Evolutionary conservation across 2,797 vertebrate genomes (phyloP).

Genomic region (Yasuhikotakia modesta): DNA sequence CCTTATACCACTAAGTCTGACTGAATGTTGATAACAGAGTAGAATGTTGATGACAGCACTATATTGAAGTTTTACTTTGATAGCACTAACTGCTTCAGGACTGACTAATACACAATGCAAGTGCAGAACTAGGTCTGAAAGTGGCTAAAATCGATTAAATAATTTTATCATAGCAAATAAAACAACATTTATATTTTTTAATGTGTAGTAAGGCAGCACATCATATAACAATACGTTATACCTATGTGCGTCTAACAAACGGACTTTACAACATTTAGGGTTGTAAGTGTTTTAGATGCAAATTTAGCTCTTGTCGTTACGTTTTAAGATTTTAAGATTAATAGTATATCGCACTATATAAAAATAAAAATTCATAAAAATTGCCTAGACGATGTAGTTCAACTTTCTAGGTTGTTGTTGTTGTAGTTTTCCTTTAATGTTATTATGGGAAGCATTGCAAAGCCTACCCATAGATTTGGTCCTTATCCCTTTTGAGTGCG

Average conservation of each 20-base stretch:
- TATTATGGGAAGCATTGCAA: background rate
- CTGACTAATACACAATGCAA: background rate
- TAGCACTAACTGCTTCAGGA: background rate
- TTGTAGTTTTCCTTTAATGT: background rate
- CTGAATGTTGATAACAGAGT: background rate
- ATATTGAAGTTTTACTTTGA: background rate
- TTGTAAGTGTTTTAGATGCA: no score
- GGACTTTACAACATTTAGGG: no score
- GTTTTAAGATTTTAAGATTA: no score
- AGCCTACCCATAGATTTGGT: constrained; percentile 92
- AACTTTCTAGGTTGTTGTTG: no score
- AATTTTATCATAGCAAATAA: background rate
- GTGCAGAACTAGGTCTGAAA: background rate
- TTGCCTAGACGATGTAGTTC: no score
- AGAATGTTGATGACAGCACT: background rate
- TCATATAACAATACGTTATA: background rate
- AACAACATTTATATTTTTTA: background rate
- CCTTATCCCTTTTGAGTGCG: constrained; percentile 92
- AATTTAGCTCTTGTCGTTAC: no score
- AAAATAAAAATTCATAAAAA: background rate
- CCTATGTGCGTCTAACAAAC: no score
- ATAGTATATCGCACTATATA: background rate
- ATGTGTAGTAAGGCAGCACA: background rate
- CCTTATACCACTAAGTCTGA: background rate
- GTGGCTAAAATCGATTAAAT: background rate